Evolutionary conservation across 2,888 invertebrate species (phyloP), one percentile per base, ranked within the genome.

Genomic region (Philereme vetulata): DNA sequence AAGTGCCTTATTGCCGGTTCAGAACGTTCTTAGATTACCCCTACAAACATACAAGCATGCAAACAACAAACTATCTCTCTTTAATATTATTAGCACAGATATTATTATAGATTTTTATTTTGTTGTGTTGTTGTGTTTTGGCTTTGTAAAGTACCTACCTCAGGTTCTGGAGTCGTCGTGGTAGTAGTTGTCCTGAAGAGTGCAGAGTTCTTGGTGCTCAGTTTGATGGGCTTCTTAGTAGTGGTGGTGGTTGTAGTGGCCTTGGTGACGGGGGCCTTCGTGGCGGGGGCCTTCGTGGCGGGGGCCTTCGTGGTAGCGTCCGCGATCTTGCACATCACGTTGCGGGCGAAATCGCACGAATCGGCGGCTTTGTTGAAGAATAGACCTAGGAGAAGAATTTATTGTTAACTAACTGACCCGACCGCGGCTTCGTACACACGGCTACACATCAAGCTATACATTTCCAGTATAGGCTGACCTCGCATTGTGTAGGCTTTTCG

Each of bases 321-420:
- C 34, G 94, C 89, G 72, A 93, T 95, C 73, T 96, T 96, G 83
- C 97, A 97, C 35, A 95, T 92, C 0, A 98, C 98, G 81, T 98
- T 98, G 72, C 97, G 94, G 0, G 97, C 94, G 81, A 98, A 98
- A 85, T 98, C 98, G 77, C 98, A 98, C 0, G 98, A 97, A 82
- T 98, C 97, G 0, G 97, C 97, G 0, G 95, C 95, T 75, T 97
- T 97, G 89, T 98, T 98, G 89, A 98, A 98, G 80, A 95, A 97
- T 7, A 98, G 90, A 34, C 97, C 97, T 96, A 82, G 7, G 61
- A 67, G 9, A 36, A 5, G 33, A 8, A 49, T n/a, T 42, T 44
- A 10, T 4, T 21, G n/a, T n/a, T n/a, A n/a, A n/a, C n/a, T n/a
- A n/a, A n/a, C n/a, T n/a, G n/a, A n/a, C n/a, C n/a, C n/a, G n/a